Evolutionary conservation across 2,797 vertebrate genomes (phyloP).

Genomic region (Acanthurus lineatus): DNA sequence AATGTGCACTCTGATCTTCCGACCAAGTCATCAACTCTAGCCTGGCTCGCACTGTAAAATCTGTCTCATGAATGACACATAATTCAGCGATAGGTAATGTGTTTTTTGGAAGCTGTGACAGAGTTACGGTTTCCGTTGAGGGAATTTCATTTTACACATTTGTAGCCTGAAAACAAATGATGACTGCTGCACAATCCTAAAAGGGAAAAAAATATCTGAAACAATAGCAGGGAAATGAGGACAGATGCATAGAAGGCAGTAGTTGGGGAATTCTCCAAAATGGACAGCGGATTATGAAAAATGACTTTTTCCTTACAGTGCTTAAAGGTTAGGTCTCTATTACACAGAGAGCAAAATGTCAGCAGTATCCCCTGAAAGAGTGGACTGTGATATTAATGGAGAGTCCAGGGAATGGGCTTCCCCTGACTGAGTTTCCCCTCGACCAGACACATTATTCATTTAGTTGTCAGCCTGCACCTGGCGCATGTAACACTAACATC

Average conservation of each 20-base stretch:
- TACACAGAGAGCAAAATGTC: slow-evolving; percentile 89
- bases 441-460: slow-evolving; percentile 85
- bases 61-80: slow-evolving; percentile 41
- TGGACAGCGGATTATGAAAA: slow-evolving; percentile 92
- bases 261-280: slow-evolving; percentile 74
- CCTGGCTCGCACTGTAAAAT: slow-evolving; percentile 41
- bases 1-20: slow-evolving; percentile 78
- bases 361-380: slow-evolving; percentile 83
- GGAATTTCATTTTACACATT: slow-evolving; percentile 46
- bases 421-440: slow-evolving; percentile 81
- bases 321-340: slow-evolving; percentile 96
- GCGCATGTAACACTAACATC: slow-evolving; percentile 80
- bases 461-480: slow-evolving; percentile 85
- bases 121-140: slow-evolving; percentile 23
- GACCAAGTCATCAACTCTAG: slow-evolving; percentile 70
- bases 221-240: slow-evolving; percentile 66
- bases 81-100: slow-evolving; percentile 20
- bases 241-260: slow-evolving; percentile 73
- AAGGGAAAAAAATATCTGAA: slow-evolving; percentile 37
- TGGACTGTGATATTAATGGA: slow-evolving; percentile 87
- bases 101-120: slow-evolving; percentile 22
- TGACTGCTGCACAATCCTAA: slow-evolving; percentile 47
- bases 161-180: slow-evolving; percentile 47
- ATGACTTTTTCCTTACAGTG: slow-evolving; percentile 88
- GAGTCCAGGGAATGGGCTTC: slow-evolving; percentile 83